phyloP scores from a whole-genome alignment of 2,888 invertebrate genomes.

The Hypercompe scribonia region DNA sequence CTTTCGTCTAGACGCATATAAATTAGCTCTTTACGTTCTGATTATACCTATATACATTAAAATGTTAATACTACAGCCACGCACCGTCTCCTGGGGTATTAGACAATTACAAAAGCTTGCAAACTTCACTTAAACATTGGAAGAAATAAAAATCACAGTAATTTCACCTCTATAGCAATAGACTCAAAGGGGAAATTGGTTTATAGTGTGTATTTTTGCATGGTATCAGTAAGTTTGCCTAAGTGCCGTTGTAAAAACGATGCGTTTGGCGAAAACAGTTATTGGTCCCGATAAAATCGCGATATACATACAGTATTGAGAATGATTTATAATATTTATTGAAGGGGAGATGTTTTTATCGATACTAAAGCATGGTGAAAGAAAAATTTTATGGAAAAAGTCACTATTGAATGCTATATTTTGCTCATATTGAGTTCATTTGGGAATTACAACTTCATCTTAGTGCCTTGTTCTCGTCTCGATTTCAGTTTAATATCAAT shows the following conservation, averaged over 20 bases:
- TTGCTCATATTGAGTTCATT: slow-evolving; percentile 19
- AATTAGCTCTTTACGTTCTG: slow-evolving; percentile 73
- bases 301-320: slow-evolving; percentile 65
- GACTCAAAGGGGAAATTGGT: slow-evolving; percentile 1
- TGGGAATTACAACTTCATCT: slow-evolving; percentile 3
- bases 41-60: slow-evolving; percentile 77
- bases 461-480: background rate
- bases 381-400: slow-evolving; percentile 47
- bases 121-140: slow-evolving; percentile 32
- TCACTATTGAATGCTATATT: slow-evolving; percentile 24
- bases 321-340: slow-evolving; percentile 74
- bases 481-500: background rate
- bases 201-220: background rate
- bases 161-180: slow-evolving; percentile 20
- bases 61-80: slow-evolving; percentile 77
- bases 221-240: slow-evolving; percentile 30
- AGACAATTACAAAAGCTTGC: slow-evolving; percentile 70
- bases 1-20: slow-evolving; percentile 79
- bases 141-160: slow-evolving; percentile 15
- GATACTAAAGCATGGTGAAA: slow-evolving; percentile 45
- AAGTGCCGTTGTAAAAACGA: slow-evolving; percentile 66
- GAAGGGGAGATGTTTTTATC: slow-evolving; percentile 60
- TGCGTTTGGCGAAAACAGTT: slow-evolving; percentile 68
- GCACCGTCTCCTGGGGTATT: slow-evolving; percentile 70
- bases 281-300: slow-evolving; percentile 71